These are phyloP conservation scores for Nymphalis io DNA, from an alignment of 1,140 invertebrate genomes.

Conservation along the genomic window DNA sequence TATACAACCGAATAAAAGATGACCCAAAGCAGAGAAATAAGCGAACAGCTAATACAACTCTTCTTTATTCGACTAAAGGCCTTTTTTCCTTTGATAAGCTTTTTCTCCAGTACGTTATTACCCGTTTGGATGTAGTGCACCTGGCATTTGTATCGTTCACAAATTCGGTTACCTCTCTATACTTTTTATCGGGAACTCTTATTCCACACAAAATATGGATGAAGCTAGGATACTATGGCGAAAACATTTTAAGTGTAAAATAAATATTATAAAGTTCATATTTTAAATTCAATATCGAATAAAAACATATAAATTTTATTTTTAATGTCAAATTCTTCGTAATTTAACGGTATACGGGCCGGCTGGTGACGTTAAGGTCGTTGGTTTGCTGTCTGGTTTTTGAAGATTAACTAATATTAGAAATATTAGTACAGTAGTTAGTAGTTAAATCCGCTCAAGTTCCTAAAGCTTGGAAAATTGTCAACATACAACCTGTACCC, in stretches of 20 bases:
- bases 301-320: no score
- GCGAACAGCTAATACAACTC: not conserved
- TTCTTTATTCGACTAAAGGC: not conserved
- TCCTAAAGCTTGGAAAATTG: no score
- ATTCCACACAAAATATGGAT: conserved; percentile 8
- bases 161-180: conserved; percentile 10
- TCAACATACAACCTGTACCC: no score
- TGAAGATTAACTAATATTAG: no score
- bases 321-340: no score
- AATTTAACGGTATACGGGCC: no score
- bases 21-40: not conserved
- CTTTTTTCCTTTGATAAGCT: not conserved
- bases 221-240: not conserved
- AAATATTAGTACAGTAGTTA: no score
- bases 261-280: no score
- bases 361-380: no score
- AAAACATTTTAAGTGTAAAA: not conserved
- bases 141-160: conserved; percentile 4
- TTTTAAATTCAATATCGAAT: no score
- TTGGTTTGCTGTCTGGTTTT: no score
- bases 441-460: no score
- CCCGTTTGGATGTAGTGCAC: not conserved
- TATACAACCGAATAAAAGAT: not conserved
- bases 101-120: not conserved
- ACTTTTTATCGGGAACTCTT: conserved; percentile 6